Conservation (phyloP, 2,113 vertebrate species). For the Microtus ochrogaster region DNA sequence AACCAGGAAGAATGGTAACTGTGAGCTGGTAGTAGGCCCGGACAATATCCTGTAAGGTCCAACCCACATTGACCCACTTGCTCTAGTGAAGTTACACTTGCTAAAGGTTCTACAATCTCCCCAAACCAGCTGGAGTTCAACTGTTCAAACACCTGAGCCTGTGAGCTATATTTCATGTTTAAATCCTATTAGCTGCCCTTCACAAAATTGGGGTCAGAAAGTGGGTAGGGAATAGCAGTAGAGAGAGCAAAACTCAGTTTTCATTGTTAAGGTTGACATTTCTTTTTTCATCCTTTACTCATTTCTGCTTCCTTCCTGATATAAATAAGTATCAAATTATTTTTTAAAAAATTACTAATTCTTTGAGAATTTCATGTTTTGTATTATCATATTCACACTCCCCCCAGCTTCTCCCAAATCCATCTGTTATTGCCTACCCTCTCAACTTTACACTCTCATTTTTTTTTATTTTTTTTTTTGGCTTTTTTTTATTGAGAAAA, state of each 20-base stretch:
- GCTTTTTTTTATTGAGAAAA: too few relatives aligned
- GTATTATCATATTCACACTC: neutral
- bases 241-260: neutral
- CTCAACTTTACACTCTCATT: neutral
- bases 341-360: neutral
- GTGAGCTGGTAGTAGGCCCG: too few relatives aligned
- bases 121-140: neutral
- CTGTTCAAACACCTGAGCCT: neutral
- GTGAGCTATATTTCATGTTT: neutral
- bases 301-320: neutral
- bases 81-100: neutral
- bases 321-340: neutral
- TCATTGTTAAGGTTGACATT: neutral
- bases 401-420: neutral
- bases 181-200: neutral
- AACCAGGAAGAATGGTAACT: neutral
- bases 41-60: neutral
- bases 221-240: neutral
- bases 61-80: neutral
- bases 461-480: neutral
- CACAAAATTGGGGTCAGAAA: neutral
- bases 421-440: neutral
- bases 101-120: neutral
- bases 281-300: neutral
- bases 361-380: neutral